Conservation (phyloP, 1,140 invertebrate species). For the Lysiphlebus fabarum region DNA sequence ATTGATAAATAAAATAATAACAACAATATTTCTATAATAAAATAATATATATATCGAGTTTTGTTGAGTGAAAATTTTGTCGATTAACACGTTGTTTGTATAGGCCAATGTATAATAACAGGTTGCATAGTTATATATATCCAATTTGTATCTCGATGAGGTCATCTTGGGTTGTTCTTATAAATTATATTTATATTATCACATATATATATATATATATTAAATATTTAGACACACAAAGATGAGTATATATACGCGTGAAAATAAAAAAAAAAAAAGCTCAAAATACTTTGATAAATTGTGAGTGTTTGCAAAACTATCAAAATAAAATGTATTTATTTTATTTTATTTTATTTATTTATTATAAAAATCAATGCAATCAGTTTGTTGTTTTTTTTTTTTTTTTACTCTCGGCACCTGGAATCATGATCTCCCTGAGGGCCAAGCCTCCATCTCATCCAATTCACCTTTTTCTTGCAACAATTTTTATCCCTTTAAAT, state of each 20-base stretch:
- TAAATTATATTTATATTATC: constrained; percentile 22
- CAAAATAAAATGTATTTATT: constrained; percentile 4
- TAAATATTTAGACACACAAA: constrained; percentile 12
- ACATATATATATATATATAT: constrained; percentile 11
- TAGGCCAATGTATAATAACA: constrained; percentile 56
- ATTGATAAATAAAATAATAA: neutral
- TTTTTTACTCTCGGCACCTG: constrained; percentile 40
- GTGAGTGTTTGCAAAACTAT: constrained; percentile 20
- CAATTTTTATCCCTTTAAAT: too few species aligned
- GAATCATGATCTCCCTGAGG: constrained; percentile 46
- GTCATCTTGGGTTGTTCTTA: constrained; percentile 48
- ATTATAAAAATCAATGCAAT: constrained; percentile 26
- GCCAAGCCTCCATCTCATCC: constrained; percentile 20
- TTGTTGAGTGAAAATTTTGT: constrained; percentile 32
- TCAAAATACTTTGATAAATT: neutral
- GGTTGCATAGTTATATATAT: constrained; percentile 48
- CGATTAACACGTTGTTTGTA: constrained; percentile 58
- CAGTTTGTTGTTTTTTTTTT: constrained; percentile 1
- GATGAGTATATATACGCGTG: constrained; percentile 6
- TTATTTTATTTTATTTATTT: neutral
- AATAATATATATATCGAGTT: too few species aligned
- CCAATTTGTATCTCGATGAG: constrained; percentile 52
- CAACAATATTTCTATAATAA: neutral
- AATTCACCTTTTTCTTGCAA: constrained; percentile 3
- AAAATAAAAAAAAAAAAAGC: neutral